Evolutionary conservation across 2,888 invertebrate species (phyloP), one percentile per base, ranked within the genome.

Genomic region (Acleris literana): DNA sequence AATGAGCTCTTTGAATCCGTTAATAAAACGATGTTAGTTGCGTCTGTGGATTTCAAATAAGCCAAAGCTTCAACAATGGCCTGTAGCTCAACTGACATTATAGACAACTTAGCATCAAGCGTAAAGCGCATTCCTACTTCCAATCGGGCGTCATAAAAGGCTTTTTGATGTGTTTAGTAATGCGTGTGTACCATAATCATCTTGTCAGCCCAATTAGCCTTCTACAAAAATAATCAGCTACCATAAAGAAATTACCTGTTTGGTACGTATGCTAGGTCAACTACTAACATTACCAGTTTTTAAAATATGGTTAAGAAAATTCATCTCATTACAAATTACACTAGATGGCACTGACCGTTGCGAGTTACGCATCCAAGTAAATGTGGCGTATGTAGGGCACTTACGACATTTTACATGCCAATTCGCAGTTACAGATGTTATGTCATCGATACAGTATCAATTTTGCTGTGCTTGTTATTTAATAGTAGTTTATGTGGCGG

Each of bases 361-460:
- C 59, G 44, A 59, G 60, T 56, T 51, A 43, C 43, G 44, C 69
- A 69, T 57, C 67, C 66, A 58, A 33, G 63, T 64, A 65, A 56
- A 65, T n/a, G 11, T 13, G 11, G n/a, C 39, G 48, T 43, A 69
- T 63, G 57, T 69, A 48, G 69, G 67, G 51, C 69, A 44, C 49
- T 69, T 69, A 46, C 69, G 22, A 66, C 66, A 66, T 64, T 44
- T 43, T 56, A 60, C 65, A 59, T 11, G 51, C 29, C 43, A 56
- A 57, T 53, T 52, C n/a, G 20, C 51, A 39, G 49, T 61, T 53
- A 17, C 51, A 16, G 18, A 18, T n/a, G 59, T 66, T 66, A 44
- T 46, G 69, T 58, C 60, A 69, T 60, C 60, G 63, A 60, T 69
- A 65, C 56, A 46, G 51, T 63, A 57, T 68, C 55, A n/a, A 63